Evolutionary conservation across 2,113 vertebrate species (phyloP).

Genomic region (Macquaria ambigua): DNA sequence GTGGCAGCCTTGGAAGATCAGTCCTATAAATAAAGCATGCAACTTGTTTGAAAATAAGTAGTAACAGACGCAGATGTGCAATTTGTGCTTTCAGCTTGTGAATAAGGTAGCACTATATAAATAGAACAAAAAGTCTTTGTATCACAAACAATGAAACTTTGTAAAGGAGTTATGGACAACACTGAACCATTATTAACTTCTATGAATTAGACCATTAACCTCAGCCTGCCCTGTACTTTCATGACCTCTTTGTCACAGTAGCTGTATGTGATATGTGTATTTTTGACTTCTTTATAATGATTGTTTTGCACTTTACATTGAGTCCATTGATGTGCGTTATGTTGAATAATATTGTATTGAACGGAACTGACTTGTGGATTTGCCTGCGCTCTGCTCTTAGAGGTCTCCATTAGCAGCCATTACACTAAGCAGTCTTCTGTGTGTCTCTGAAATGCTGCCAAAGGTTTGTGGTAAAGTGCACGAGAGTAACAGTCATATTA

Average conservation of each 20-base stretch:
- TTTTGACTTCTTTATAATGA: neutral
- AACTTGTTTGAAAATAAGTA: neutral
- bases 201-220: neutral
- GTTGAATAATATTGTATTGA: neutral
- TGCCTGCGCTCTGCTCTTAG: neutral
- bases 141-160: conserved; percentile 16
- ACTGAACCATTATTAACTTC: conserved; percentile 4
- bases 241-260: neutral
- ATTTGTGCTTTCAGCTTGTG: neutral
- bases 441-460: conserved; percentile 2
- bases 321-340: neutral
- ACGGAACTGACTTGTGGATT: neutral
- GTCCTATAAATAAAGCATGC: conserved; percentile 29
- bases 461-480: conserved; percentile 5
- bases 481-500: neutral
- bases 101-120: neutral
- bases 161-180: neutral
- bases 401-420: conserved; percentile 11
- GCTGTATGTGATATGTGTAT: neutral
- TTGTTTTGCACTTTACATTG: neutral
- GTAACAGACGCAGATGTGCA: neutral
- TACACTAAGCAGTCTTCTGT: neutral
- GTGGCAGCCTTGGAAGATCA: neutral
- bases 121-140: conserved; percentile 22
- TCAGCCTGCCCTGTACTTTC: neutral